These are phyloP conservation scores for cattle (Bos taurus) DNA, from an alignment of 2,113 vertebrate genomes.

Conservation along the genomic window ARS-UCD2.0 NC_037331.1:47842001-47842500, in stretches of 20 bases:
- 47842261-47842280: not conserved
- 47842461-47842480: not conserved
- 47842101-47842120: not conserved
- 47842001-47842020: not conserved
- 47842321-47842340: not conserved
- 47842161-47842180: not conserved
- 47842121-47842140: not conserved
- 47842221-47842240: not conserved
- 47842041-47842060: not conserved
- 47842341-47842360: not conserved
- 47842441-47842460: not conserved
- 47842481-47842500: not conserved
- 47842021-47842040: not conserved
- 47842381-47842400: not conserved
- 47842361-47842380: not conserved
- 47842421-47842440: not conserved
- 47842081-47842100: not conserved
- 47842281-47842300: not conserved
- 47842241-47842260: not conserved
- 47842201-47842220: not conserved
- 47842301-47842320: not conserved
- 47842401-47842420: not conserved
- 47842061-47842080: not conserved
- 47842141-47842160: not conserved
- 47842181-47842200: not conserved